A percentile compares a stretch with the other conserved stretches of the same genome.
These are phyloP conservation scores for Danaus melanippus DNA, from an alignment of 1,140 invertebrate genomes.

Conservation along the genomic window DNA sequence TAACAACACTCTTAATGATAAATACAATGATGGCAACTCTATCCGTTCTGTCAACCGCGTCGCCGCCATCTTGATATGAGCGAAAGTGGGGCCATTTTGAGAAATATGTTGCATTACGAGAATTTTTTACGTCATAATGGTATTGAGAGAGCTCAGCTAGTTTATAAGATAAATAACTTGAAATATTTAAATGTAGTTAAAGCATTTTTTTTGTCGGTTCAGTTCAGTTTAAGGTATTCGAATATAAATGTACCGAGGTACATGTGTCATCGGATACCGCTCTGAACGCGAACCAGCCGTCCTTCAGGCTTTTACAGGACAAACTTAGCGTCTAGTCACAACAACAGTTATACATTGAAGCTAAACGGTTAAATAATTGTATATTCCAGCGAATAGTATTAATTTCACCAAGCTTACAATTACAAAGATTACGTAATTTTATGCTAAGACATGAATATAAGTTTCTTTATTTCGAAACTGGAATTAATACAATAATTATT, in stretches of 20 bases:
- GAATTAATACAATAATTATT: too few species aligned
- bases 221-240: constrained; percentile 24
- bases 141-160: constrained; percentile 27
- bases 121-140: too few species aligned
- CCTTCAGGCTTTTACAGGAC: constrained; percentile 56
- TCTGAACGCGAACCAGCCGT: constrained; percentile 56
- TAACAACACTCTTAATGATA: constrained; percentile 63
- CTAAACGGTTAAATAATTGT: constrained; percentile 18
- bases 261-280: background rate
- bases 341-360: constrained; percentile 46
- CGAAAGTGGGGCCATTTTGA: too few species aligned
- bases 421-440: constrained; percentile 36
- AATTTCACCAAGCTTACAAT: constrained; percentile 41
- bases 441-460: too few species aligned
- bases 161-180: constrained; percentile 58
- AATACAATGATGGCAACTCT: constrained; percentile 23
- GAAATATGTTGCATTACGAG: too few species aligned
- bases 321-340: constrained; percentile 57
- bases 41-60: constrained; percentile 6
- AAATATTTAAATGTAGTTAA: constrained; percentile 68
- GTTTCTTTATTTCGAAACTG: too few species aligned
- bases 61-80: constrained; percentile 5
- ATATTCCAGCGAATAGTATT: constrained; percentile 12
- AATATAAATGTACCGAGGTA: too few species aligned
- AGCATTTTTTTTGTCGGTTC: constrained; percentile 58